Percentiles rank a stretch among this genome's conserved stretches.
phyloP scores from a whole-genome alignment of 2,888 invertebrate species.

The Cheilosia urbana region DNA sequence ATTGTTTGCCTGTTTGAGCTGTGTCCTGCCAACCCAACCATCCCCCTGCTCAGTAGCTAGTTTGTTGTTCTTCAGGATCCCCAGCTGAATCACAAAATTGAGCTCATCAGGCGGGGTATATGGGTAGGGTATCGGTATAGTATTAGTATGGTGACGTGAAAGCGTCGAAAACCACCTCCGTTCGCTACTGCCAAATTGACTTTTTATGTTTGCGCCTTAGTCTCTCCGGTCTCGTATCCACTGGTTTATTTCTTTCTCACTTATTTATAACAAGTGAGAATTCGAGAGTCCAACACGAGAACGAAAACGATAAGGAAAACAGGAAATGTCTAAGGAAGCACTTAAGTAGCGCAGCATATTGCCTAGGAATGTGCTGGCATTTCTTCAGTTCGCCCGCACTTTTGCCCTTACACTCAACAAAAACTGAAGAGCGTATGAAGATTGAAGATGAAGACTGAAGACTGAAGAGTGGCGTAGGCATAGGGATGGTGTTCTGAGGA shows the following conservation, averaged over 20 bases:
- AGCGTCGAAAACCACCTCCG: slow-evolving; percentile 38
- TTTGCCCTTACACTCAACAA: neutral
- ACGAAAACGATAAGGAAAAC: slow-evolving; percentile 39
- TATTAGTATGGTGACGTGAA: slow-evolving; percentile 15
- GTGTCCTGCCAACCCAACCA: neutral
- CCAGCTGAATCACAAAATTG: slow-evolving; percentile 2
- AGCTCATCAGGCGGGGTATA: neutral
- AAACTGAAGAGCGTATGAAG: slow-evolving; percentile 22
- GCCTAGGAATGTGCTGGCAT: slow-evolving; percentile 65
- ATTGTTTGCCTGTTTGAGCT: slow-evolving; percentile 19
- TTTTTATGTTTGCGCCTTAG: slow-evolving; percentile 61
- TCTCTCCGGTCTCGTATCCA: slow-evolving; percentile 43
- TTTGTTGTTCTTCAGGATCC: neutral
- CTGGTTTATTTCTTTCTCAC: slow-evolving; percentile 63
- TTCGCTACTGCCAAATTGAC: slow-evolving; percentile 62
- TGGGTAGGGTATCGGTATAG: too few species aligned
- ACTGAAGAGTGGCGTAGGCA: slow-evolving; percentile 8
- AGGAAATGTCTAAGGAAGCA: slow-evolving; percentile 73
- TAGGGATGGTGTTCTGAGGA: slow-evolving; percentile 1
- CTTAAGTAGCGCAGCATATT: slow-evolving; percentile 67
- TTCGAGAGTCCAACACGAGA: slow-evolving; percentile 38
- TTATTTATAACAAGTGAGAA: slow-evolving; percentile 66
- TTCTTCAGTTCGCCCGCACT: slow-evolving; percentile 27
- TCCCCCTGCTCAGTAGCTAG: neutral
- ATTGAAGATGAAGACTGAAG: neutral